Conservation (phyloP, 2,797 vertebrate species). For the Sparidentex hasta region DNA sequence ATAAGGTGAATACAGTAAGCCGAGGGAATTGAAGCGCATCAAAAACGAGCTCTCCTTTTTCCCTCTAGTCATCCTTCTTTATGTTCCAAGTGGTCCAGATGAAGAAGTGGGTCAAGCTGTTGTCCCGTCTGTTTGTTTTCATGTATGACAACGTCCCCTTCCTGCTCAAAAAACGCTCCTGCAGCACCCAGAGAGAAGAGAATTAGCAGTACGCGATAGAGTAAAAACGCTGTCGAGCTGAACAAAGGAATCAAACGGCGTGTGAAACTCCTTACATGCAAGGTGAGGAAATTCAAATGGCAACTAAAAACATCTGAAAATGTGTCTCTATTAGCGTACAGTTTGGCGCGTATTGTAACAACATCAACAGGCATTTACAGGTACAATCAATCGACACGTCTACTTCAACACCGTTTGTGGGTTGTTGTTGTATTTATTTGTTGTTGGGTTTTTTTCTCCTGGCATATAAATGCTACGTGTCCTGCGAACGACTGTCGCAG, state of each 20-base stretch:
- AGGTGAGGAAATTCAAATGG: neutral
- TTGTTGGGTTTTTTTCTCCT: constrained; percentile 26
- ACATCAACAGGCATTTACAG: constrained; percentile 13
- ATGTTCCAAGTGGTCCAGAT: constrained; percentile 66
- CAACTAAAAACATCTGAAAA: neutral
- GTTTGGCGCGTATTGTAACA: neutral
- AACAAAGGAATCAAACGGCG: constrained; percentile 3
- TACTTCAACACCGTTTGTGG: neutral
- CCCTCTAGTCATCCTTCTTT: constrained; percentile 42
- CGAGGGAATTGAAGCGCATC: constrained; percentile 14
- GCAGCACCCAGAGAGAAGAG: constrained; percentile 18
- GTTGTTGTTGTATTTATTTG: too few species aligned
- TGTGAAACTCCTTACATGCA: constrained; percentile 5
- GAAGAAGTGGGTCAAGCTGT: constrained; percentile 80
- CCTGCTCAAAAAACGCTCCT: constrained; percentile 50
- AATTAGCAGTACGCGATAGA: constrained; percentile 19
- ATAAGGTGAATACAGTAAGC: neutral
- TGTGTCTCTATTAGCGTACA: constrained; percentile 2
- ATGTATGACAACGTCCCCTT: constrained; percentile 54
- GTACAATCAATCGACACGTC: constrained; percentile 11
- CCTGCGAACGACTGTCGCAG: constrained; percentile 43
- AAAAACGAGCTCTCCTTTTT: constrained; percentile 17
- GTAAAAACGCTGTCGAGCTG: neutral
- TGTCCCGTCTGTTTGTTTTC: constrained; percentile 81
- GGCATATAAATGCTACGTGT: constrained; percentile 29